Evolutionary conservation across 2,797 vertebrate genomes (phyloP).

Genomic region (Bucorvus abyssinicus): DNA sequence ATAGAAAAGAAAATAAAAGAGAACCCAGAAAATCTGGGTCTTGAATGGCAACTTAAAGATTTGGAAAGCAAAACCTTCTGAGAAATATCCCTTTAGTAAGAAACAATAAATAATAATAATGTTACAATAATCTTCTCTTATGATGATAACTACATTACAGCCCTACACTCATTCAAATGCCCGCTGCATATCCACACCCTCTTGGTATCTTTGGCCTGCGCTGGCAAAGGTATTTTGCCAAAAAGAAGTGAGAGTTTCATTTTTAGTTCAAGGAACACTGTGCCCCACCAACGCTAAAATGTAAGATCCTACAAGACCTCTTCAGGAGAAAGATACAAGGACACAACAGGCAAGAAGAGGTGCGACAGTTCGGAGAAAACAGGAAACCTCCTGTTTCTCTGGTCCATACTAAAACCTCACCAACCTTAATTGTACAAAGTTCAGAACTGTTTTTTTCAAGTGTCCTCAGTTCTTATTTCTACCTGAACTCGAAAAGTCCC

Average conservation of each 20-base stretch:
- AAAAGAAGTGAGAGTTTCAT: neutral
- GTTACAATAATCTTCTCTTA: neutral
- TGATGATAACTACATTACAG: neutral
- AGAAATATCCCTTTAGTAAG: neutral
- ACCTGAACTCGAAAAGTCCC: neutral
- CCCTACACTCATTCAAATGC: neutral
- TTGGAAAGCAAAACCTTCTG: neutral
- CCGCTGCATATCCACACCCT: neutral
- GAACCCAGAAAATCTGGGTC: neutral
- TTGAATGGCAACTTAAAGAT: neutral
- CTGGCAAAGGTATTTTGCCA: neutral
- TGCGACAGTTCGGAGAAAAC: neutral
- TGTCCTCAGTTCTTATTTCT: neutral
- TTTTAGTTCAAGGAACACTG: neutral
- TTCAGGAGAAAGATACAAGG: neutral
- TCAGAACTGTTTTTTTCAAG: neutral
- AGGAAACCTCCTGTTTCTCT: neutral
- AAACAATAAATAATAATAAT: neutral
- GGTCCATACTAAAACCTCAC: neutral
- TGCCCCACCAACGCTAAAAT: neutral
- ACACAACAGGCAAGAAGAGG: neutral
- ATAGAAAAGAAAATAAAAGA: neutral
- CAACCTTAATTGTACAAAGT: neutral
- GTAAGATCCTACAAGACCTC: neutral
- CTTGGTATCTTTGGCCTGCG: neutral